phyloP scores from a whole-genome alignment of 53 echinoderm and acorn worm species.

The Echinarachnius parma region DNA sequence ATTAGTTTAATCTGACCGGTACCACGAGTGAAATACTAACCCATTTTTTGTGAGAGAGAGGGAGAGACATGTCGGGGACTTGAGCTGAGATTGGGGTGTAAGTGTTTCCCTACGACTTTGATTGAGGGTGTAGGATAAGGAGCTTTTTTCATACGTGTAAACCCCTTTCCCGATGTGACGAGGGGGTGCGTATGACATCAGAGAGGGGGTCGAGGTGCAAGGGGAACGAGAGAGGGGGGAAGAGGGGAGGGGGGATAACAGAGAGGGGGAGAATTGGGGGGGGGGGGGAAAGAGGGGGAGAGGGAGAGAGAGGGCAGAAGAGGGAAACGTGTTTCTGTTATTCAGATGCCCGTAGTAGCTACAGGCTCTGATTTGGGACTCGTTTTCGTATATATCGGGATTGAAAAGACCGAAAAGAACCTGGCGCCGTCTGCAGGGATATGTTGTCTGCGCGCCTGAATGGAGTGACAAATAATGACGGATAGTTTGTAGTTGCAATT shows the following conservation, averaged over 20 bases:
- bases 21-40: constrained; percentile 42
- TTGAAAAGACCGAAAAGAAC: too few species aligned
- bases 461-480: constrained; percentile 98
- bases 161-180: too few species aligned
- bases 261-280: not conserved
- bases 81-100: too few species aligned
- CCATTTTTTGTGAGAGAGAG: not conserved
- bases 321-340: not conserved
- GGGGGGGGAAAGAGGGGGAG: not conserved
- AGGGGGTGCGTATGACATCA: too few species aligned
- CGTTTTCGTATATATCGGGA: too few species aligned
- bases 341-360: constrained; percentile 33
- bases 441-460: constrained; percentile 78
- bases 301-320: not conserved
- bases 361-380: too few species aligned
- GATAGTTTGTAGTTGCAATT: constrained; percentile 99
- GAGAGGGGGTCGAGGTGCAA: too few species aligned
- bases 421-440: constrained; percentile 91
- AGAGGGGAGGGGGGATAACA: too few species aligned
- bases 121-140: not conserved
- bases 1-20: constrained; percentile 41
- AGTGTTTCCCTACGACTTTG: constrained; percentile 16
- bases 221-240: too few species aligned
- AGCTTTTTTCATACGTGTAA: too few species aligned
- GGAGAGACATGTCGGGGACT: not conserved